A percentile compares a stretch with the other conserved stretches of the same genome.
These are phyloP conservation scores for Alloplasta piceator DNA, from an alignment of 2,888 invertebrate genomes.

Conservation along the genomic window DNA sequence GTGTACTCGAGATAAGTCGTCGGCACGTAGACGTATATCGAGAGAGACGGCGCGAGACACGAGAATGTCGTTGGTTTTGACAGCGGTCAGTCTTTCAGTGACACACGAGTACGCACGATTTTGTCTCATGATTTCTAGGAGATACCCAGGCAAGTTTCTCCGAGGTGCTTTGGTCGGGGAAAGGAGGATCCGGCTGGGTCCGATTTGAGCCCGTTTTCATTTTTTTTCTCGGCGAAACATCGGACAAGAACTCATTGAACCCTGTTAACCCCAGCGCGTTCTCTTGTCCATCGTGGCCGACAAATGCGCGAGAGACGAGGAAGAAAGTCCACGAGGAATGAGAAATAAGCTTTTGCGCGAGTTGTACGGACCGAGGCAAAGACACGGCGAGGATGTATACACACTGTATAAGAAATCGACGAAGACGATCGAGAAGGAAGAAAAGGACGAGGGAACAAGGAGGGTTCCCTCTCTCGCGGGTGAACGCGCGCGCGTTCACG, in stretches of 20 bases:
- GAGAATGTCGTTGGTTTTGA: constrained; percentile 76
- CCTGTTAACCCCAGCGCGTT: constrained; percentile 60
- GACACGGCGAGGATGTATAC: constrained; percentile 44
- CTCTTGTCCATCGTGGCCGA: constrained; percentile 34
- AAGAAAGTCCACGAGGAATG: constrained; percentile 64
- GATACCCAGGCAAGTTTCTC: constrained; percentile 38
- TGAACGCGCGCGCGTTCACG: constrained; percentile 60
- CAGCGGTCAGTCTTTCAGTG: constrained; percentile 55
- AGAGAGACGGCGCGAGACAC: constrained; percentile 33
- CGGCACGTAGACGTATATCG: constrained; percentile 47
- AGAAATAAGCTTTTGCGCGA: constrained; percentile 68
- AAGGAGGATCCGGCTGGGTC: constrained; percentile 74
- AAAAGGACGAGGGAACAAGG: constrained; percentile 46
- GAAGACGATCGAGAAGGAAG: constrained; percentile 37
- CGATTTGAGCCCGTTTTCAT: constrained; percentile 72
- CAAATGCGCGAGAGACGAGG: constrained; percentile 52
- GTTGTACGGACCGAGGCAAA: constrained; percentile 38
- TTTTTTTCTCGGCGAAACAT: constrained; percentile 57
- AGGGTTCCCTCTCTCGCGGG: constrained; percentile 54
- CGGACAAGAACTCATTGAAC: constrained; percentile 66
- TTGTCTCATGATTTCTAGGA: neutral
- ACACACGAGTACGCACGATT: constrained; percentile 16
- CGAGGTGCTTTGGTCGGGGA: constrained; percentile 17
- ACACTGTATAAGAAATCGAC: constrained; percentile 60
- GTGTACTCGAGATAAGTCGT: constrained; percentile 38